Base-by-base conservation (phyloP, 2,797 vertebrate genomes). In the Gymnoscopelus braueri region DNA sequence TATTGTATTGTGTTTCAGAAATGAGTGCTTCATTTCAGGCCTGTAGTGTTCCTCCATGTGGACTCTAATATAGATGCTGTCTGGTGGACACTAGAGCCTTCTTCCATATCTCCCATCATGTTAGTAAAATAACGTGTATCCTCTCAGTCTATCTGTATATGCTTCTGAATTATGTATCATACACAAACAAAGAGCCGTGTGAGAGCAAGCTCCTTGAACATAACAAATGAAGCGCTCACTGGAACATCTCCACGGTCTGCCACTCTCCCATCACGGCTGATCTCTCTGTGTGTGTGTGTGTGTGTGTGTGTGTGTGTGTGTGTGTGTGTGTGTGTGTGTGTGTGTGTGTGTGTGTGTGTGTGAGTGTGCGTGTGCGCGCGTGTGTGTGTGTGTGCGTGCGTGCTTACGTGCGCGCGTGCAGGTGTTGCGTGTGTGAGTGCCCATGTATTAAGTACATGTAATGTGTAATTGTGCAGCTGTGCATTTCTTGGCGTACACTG, bases 141-240 rank as follows among this genome's bases (percentile, higher is more conserved):
- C 14, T 13, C 14, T 44, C 32, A 19, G 29, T 35, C 50, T 24
- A 35, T 53, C 24, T 11, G 7, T 55, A 7, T 55, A 12, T 13
- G 11, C 35, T 10, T 29, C 19, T 67, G 24, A 55, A 70, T 74
- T 63, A 65, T 71, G 49, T 35, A 71, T 77, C n/a, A 14, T 2
- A 52, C 29, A 29, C 19, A 69, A 12, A 9, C 12, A 19, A 35
- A 3, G 60, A 24, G n/a, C 32, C n/a, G n/a, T 39, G 2, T 58
- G 29, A 54, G 44, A 72, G 44, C 3, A 19, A 49, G n/a, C 19
- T 57, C 51, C 5, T 3, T 63, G 15, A 11, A 63, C 14, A 13
- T 63, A 24, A 51, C 60, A 63, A 55, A 29, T 52, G 51, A 54
- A 39, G 63, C 50, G 15, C 44, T 9, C 5, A 23, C n/a, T 39